phyloP scores from a whole-genome alignment of 2,113 vertebrate genomes.

The Chrysochloris asiatica region DNA sequence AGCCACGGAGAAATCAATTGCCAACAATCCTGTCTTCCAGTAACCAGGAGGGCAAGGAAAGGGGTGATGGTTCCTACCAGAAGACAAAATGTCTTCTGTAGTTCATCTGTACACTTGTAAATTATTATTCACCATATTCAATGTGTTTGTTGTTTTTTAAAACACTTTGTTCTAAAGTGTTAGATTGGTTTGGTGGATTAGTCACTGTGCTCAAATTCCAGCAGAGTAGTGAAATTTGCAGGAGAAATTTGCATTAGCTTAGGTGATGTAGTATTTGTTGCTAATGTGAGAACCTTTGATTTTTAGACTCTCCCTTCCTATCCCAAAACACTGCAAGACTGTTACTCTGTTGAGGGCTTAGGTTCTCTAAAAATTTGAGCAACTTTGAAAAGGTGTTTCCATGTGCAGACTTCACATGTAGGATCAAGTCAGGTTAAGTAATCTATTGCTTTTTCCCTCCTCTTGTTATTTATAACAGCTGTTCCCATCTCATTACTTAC shows the following conservation, averaged over 20 bases:
- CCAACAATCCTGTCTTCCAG: background rate
- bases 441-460: background rate
- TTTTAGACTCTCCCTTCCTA: slow-evolving; percentile 26
- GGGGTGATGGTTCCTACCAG: background rate
- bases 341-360: background rate
- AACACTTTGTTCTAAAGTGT: background rate
- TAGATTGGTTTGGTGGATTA: background rate
- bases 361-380: slow-evolving; percentile 15
- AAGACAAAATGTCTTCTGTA: background rate
- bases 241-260: background rate
- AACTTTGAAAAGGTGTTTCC: slow-evolving; percentile 13
- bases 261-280: background rate
- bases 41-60: background rate
- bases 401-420: background rate
- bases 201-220: background rate
- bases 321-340: background rate
- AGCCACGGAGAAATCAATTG: background rate
- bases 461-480: slow-evolving; percentile 44
- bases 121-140: background rate
- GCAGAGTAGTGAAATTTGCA: background rate
- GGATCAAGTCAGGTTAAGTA: background rate
- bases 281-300: background rate
- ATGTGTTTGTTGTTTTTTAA: background rate
- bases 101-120: background rate
- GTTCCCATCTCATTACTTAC: background rate